Percentiles rank a stretch among this genome's conserved stretches.
Conservation (phyloP, 2,113 vertebrate species). For the Platysteira castanea region DNA sequence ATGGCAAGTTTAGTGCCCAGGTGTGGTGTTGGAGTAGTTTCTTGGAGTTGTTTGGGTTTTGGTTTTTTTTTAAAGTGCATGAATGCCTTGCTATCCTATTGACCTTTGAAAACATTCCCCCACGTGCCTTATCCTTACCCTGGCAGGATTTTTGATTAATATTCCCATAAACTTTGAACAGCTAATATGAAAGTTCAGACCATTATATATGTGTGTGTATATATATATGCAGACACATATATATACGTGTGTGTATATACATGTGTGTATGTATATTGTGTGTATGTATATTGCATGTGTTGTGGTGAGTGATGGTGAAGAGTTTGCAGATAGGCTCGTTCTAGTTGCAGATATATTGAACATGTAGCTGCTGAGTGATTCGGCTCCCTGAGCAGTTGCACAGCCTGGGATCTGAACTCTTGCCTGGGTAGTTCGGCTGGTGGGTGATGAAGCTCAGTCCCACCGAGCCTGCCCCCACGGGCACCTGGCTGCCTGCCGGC, state of each 20-base stretch:
- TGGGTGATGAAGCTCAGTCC: background rate
- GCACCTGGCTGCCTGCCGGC: background rate
- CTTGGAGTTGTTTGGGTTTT: background rate
- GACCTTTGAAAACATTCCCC: background rate
- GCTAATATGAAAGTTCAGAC: background rate
- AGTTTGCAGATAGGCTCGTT: background rate
- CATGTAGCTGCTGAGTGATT: fast-evolving
- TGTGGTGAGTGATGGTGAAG: too few relatives aligned
- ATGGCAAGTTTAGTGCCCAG: background rate
- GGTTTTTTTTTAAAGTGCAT: background rate
- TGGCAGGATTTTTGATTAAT: background rate
- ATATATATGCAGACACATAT: background rate
- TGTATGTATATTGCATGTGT: background rate
- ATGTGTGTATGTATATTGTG: background rate
- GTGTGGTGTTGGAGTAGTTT: background rate
- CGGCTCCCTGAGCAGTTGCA: background rate
- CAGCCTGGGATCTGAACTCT: background rate
- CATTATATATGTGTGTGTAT: background rate
- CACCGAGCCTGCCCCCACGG: fast-evolving
- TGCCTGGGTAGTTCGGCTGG: background rate
- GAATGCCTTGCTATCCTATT: background rate
- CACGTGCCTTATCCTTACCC: background rate
- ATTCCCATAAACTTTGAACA: background rate
- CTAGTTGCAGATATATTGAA: background rate
- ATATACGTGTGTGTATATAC: too few relatives aligned